Evolutionary conservation across 2,888 invertebrate species (phyloP).

Genomic region (Macaria notata): DNA sequence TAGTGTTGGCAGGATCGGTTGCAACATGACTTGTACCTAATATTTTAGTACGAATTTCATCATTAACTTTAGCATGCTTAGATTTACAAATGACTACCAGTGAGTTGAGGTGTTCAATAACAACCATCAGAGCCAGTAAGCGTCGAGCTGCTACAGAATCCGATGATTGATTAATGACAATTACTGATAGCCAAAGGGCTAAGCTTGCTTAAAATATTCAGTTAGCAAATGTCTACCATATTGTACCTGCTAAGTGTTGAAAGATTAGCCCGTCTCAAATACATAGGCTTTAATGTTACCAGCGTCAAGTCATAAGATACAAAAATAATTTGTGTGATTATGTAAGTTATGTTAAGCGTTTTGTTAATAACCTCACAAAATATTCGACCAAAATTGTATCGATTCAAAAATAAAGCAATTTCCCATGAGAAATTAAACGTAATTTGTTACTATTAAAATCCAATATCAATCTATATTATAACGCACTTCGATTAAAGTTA

Average conservation of each 20-base stretch:
- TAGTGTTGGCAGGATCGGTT: conserved; percentile 27
- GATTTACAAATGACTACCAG: conserved; percentile 18
- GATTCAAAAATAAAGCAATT: too few species aligned
- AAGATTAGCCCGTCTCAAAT: too few species aligned
- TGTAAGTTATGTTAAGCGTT: too few species aligned
- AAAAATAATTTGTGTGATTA: too few species aligned
- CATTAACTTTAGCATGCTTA: conserved; percentile 17
- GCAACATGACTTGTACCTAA: conserved; percentile 20
- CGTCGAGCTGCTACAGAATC: conserved; percentile 30
- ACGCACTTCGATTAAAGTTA: neutral
- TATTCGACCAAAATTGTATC: too few species aligned
- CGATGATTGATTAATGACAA: conserved; percentile 56
- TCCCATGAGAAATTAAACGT: neutral
- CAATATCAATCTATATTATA: too few species aligned
- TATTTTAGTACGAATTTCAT: conserved; percentile 30
- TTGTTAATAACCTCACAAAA: too few species aligned
- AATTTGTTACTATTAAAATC: too few species aligned
- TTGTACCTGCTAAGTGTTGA: too few species aligned
- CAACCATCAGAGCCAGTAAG: conserved; percentile 36
- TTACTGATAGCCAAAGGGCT: conserved; percentile 17
- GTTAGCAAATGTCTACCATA: neutral
- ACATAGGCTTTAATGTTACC: too few species aligned
- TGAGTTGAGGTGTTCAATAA: conserved; percentile 27
- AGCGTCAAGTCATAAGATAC: too few species aligned
- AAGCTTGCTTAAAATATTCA: neutral